Evolutionary conservation across 2,797 vertebrate species (phyloP), one percentile per base, ranked within the genome.

Genomic region (Notolepis coatsorum): DNA sequence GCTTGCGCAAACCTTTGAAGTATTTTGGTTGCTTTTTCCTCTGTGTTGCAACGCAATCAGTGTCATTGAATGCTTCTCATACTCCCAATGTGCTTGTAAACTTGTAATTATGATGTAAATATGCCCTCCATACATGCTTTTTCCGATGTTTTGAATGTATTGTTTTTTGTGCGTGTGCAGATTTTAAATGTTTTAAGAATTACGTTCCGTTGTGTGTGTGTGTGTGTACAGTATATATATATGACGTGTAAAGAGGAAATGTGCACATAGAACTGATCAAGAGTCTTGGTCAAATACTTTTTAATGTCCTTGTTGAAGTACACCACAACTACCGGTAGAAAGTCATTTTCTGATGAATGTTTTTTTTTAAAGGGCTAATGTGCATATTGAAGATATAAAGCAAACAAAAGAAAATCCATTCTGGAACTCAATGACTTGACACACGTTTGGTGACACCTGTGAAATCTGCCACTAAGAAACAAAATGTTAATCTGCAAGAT

Each of bases 51-150:
- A 59, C 61, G 58, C 69, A 68, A 64, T 68, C 56, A 52, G 35
- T 79, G 65, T 63, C n/a, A 62, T 60, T 67, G 3, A 57, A 24
- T 71, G 41, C n/a, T 45, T 46, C 9, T 65, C 21, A 43, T 24
- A 25, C 35, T 67, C 65, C 30, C 63, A 51, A 21, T 61, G 46
- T 41, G 64, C 65, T 82, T 87, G 71, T 83, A 84, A 80, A 82
- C 46, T 68, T 85, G 80, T 88, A 84, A 79, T 76, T 77, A 73
- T 77, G 28, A 65, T 90, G 86, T 91, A 88, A 80, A 91, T 88
- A 89, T 21, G 41, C 38, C 43, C 12, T 17, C 30, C 28, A 18
- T 28, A 49, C 25, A 45, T 52, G 13, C 10, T 50, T 70, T 59
- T 23, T 13, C 57, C 39, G 10, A 5, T 2, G 33, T 74, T 81